phyloP scores from a whole-genome alignment of 1,140 invertebrate species.

The Chrysopa pallens region DNA sequence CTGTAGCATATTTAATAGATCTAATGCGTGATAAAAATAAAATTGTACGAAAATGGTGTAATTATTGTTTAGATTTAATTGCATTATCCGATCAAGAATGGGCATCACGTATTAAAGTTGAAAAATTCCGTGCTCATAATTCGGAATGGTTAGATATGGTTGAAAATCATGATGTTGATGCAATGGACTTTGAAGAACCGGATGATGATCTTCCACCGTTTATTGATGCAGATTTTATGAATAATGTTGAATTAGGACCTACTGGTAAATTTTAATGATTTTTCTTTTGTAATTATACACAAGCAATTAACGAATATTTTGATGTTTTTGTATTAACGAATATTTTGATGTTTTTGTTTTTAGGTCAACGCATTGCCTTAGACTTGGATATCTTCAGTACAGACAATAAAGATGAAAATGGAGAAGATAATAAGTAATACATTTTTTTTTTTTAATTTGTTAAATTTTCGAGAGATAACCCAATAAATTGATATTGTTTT shows the following conservation, averaged over 20 bases:
- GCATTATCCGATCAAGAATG: conserved; percentile 79
- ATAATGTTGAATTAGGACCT: conserved; percentile 27
- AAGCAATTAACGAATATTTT: too few relatives aligned
- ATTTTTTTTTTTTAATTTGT: too few relatives aligned
- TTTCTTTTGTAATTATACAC: too few relatives aligned
- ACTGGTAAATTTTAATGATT: too few relatives aligned
- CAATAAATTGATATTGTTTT: too few relatives aligned
- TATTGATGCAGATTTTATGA: conserved; percentile 49
- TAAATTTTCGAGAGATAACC: too few relatives aligned
- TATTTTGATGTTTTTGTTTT: too few relatives aligned
- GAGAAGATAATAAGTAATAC: too few relatives aligned
- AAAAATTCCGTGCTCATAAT: conserved; percentile 93
- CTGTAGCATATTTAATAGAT: conserved; percentile 35
- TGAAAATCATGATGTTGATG: conserved; percentile 33
- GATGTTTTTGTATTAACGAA: too few relatives aligned
- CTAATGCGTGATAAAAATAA: conserved; percentile 94
- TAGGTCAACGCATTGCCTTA: too few relatives aligned
- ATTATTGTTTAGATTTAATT: conserved; percentile 81
- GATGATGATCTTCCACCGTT: conserved; percentile 49
- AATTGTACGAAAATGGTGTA: conserved; percentile 80
- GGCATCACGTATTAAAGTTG: conserved; percentile 79
- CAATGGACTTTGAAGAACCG: conserved; percentile 24
- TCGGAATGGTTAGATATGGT: conserved; percentile 97
- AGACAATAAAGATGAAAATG: too few relatives aligned
- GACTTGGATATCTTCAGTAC: too few relatives aligned